Percentiles rank a stretch among this genome's conserved stretches.
phyloP scores from a whole-genome alignment of 2,888 invertebrate species.

The Hoplodrina ambigua region DNA sequence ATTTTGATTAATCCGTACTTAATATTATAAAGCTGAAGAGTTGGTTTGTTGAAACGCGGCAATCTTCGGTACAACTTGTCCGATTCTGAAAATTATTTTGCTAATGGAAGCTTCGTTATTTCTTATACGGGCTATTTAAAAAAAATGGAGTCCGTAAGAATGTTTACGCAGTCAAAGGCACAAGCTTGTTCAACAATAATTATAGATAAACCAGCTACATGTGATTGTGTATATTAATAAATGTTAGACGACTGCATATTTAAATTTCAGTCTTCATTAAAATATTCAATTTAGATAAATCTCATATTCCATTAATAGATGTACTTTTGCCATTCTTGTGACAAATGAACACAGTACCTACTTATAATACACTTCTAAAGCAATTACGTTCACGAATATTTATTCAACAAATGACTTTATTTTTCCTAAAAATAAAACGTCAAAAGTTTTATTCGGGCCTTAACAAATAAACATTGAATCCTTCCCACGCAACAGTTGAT shows the following conservation, averaged over 20 bases:
- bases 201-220: background rate
- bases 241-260: background rate
- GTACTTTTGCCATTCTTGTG: background rate
- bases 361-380: background rate
- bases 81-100: no score
- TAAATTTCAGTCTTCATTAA: background rate
- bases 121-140: no score
- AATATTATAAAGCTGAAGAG: no score
- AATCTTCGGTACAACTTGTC: no score
- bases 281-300: conserved; percentile 6
- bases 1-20: background rate
- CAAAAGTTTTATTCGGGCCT: background rate
- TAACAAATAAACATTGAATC: conserved; percentile 35
- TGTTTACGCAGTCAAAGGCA: no score
- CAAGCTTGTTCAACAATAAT: background rate
- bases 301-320: background rate
- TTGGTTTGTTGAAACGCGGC: no score
- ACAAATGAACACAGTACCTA: background rate
- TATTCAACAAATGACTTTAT: background rate
- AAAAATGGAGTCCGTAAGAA: no score
- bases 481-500: conserved; percentile 33
- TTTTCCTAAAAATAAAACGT: conserved; percentile 14
- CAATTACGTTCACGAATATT: conserved; percentile 7
- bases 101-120: no score
- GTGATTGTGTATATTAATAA: conserved; percentile 8